phyloP scores from a whole-genome alignment of 2,797 vertebrate genomes.

The Etheostoma perlongum region DNA sequence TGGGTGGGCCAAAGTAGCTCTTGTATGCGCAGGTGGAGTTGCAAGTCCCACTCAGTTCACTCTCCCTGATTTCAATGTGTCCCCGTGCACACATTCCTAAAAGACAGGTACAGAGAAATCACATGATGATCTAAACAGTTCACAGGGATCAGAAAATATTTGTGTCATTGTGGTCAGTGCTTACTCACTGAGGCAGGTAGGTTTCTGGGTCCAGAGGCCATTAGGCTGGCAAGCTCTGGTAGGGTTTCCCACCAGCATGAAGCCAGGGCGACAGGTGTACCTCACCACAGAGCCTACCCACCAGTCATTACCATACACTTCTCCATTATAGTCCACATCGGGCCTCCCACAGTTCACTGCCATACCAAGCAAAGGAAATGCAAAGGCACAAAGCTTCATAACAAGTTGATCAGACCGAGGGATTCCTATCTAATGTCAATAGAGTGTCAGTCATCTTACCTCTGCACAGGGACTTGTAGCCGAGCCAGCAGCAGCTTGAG shows the following conservation, averaged over 20 bases:
- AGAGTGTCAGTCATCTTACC: conserved; percentile 64
- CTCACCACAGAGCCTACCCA: conserved; percentile 90
- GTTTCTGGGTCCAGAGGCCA: conserved; percentile 86
- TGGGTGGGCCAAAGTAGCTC: conserved; percentile 76
- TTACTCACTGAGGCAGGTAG: conserved; percentile 87
- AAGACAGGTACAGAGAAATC: background rate
- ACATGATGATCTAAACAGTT: background rate
- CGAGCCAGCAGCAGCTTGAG: conserved; percentile 90
- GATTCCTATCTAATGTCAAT: background rate
- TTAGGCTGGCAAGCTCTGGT: conserved; percentile 83
- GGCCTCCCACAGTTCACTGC: conserved; percentile 90
- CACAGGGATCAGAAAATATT: background rate
- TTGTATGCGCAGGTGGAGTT: conserved; percentile 84
- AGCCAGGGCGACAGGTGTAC: conserved; percentile 86
- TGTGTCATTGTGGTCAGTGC: background rate
- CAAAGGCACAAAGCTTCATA: background rate
- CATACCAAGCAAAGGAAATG: conserved; percentile 13
- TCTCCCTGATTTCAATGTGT: conserved; percentile 84
- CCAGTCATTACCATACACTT: conserved; percentile 86
- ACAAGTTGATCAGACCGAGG: background rate
- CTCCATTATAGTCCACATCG: conserved; percentile 84
- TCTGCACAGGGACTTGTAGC: conserved; percentile 89
- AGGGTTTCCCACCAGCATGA: conserved; percentile 84
- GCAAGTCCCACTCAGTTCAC: conserved; percentile 83
- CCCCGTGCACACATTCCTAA: conserved; percentile 87